Percentiles rank a stretch among this genome's conserved stretches.
Conservation (phyloP, 2,797 vertebrate species). For the Picus viridis region DNA sequence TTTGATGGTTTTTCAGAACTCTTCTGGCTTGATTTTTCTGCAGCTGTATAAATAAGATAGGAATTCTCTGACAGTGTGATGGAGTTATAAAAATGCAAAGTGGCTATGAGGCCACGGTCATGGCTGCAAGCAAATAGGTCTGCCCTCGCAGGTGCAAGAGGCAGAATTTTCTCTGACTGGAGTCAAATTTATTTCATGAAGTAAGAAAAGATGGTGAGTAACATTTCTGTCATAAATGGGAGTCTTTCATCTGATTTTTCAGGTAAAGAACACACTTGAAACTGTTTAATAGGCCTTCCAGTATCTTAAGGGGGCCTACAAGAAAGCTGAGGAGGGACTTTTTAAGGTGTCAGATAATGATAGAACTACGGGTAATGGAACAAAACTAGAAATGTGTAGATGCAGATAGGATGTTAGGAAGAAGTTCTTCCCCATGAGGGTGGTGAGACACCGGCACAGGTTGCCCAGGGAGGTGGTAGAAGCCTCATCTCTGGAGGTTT, state of each 20-base stretch:
- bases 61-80: neutral
- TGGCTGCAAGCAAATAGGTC: neutral
- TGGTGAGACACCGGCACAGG: no score
- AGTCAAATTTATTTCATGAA: neutral
- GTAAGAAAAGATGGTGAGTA: neutral
- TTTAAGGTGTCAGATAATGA: no score
- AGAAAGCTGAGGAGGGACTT: no score
- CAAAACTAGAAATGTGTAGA: no score
- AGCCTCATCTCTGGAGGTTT: no score
- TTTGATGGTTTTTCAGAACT: neutral
- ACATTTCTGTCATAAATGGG: neutral
- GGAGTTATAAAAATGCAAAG: neutral
- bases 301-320: no score
- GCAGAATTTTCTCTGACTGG: neutral
- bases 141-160: neutral
- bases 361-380: no score
- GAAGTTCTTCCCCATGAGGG: no score
- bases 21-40: neutral
- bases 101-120: neutral
- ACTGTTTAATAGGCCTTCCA: neutral
- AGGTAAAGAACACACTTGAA: neutral
- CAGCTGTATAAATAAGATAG: conserved; percentile 31
- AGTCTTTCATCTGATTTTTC: neutral
- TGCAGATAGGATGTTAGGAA: no score
- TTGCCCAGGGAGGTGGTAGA: no score